Evolutionary conservation across 2,797 vertebrate species (phyloP).

Genomic region (Typhlichthys subterraneus): DNA sequence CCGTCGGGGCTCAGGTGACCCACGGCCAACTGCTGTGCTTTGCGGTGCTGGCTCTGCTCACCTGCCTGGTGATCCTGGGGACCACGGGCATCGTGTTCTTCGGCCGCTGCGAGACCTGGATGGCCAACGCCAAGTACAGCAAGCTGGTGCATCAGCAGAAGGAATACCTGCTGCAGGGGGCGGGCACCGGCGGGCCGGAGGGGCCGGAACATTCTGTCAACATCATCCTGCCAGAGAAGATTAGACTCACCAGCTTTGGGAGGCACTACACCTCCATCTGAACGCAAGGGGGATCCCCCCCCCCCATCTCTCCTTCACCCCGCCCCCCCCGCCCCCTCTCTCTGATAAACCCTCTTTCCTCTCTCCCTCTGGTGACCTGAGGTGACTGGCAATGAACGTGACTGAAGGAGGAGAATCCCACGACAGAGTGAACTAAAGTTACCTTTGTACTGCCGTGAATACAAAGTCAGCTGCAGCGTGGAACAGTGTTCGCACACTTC

Average conservation of each 20-base stretch:
- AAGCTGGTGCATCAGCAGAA: conserved; percentile 87
- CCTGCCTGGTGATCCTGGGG: conserved; percentile 89
- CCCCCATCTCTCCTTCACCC: neutral
- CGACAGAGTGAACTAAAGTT: conserved; percentile 11
- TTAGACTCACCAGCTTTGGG: conserved; percentile 84
- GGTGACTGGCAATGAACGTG: too few relatives aligned
- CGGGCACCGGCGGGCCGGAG: conserved; percentile 49
- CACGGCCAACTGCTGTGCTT: conserved; percentile 92
- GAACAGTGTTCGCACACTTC: neutral
- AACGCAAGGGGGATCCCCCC: neutral
- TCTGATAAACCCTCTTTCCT: neutral
- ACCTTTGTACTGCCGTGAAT: conserved; percentile 43
- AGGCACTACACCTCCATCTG: conserved; percentile 87
- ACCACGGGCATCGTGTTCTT: conserved; percentile 90
- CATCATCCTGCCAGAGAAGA: conserved; percentile 92
- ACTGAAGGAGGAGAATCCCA: conserved; percentile 28
- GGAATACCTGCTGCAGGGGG: conserved; percentile 82
- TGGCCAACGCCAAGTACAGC: conserved; percentile 87
- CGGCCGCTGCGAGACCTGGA: conserved; percentile 90
- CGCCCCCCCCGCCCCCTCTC: neutral
- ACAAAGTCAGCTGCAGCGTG: conserved; percentile 3
- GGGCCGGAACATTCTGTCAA: conserved; percentile 85
- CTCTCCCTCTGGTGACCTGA: neutral
- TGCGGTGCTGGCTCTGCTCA: conserved; percentile 89
- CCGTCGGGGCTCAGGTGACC: conserved; percentile 75